These are phyloP conservation scores for Drosophila arawakana DNA, from an alignment of 1,140 invertebrate species.

Conservation along the genomic window DNA sequence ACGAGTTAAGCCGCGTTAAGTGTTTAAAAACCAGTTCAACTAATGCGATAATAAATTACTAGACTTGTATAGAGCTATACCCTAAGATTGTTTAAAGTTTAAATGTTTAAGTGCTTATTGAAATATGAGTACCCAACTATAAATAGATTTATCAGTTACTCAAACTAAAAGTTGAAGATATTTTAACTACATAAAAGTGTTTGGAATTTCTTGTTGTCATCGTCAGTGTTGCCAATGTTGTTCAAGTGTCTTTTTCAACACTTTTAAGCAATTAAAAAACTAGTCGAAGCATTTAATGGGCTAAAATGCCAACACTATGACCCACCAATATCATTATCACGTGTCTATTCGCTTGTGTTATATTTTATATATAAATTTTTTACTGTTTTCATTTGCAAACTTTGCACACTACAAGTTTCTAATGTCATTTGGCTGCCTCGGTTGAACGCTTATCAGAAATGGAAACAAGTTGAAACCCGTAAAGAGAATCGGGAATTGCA, in stretches of 20 bases:
- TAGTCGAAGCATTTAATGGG: background rate
- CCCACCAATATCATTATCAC: background rate
- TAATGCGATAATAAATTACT: background rate
- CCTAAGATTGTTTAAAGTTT: background rate
- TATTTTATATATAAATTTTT: background rate
- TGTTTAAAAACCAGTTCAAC: constrained; percentile 25
- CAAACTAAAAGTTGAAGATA: background rate
- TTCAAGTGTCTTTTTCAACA: no score
- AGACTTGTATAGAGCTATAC: background rate
- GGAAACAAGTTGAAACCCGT: constrained; percentile 7
- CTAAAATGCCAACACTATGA: background rate
- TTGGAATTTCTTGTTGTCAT: no score
- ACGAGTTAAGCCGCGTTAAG: constrained; percentile 17
- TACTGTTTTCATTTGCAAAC: background rate
- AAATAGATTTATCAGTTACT: background rate
- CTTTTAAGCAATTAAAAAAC: no score
- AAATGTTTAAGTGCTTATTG: background rate
- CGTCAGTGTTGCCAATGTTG: no score
- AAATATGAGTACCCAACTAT: background rate
- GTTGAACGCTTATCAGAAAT: constrained; percentile 23
- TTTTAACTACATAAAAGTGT: no score
- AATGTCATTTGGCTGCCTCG: constrained; percentile 13
- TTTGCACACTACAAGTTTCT: background rate
- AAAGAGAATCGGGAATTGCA: constrained; percentile 16
- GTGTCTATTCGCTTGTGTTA: background rate